phyloP scores from a whole-genome alignment of 2,797 vertebrate genomes.

The Poecilia picta region DNA sequence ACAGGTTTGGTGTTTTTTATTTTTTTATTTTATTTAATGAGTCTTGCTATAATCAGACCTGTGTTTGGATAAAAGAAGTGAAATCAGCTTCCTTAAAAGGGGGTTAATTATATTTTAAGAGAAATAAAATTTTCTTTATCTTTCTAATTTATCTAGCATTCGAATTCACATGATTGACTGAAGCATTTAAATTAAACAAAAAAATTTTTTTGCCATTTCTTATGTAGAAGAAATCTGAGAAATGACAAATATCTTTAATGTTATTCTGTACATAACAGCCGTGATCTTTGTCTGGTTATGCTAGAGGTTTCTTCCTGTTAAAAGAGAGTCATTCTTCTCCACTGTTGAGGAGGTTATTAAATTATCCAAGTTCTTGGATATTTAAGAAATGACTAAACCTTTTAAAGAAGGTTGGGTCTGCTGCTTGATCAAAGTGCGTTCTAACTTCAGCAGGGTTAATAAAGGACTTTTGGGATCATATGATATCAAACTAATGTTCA shows the following conservation, averaged over 20 bases:
- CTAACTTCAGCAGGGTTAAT: not conserved
- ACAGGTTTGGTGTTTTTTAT: not conserved
- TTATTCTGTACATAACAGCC: not conserved
- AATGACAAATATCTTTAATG: not conserved
- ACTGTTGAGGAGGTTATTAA: not conserved
- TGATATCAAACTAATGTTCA: constrained; percentile 49
- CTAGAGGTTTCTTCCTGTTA: not conserved
- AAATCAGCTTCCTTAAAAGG: not conserved
- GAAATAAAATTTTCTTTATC: not conserved
- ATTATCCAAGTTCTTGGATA: not conserved
- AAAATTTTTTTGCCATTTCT: no score
- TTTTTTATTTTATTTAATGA: not conserved
- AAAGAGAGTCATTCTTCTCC: not conserved
- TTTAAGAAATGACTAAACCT: not conserved
- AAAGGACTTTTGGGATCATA: not conserved
- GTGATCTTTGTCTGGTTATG: not conserved
- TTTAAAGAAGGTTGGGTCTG: not conserved
- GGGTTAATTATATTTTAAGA: no score
- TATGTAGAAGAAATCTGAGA: not conserved
- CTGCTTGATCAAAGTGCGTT: not conserved
- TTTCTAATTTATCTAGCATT: not conserved
- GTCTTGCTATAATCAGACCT: not conserved
- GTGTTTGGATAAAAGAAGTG: no score
- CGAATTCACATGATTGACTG: not conserved
- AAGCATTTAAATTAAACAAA: not conserved